Evolutionary conservation across 2,113 vertebrate genomes (phyloP), one percentile per base, ranked within the genome.

Genomic region (Anhinga rufa): DNA sequence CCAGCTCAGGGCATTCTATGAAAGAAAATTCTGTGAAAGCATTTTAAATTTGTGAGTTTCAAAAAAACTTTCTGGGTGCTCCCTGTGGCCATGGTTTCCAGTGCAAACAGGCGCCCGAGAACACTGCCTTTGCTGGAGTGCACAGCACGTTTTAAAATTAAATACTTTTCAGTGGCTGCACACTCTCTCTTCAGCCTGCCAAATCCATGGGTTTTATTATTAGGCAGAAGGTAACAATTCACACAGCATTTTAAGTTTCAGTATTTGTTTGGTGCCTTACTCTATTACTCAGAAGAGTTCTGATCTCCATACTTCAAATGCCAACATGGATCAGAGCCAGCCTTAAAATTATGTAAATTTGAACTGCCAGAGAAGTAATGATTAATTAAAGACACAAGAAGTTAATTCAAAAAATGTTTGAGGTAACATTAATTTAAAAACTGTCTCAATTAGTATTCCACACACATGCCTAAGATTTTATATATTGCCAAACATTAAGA

Each of bases 371-470:
- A 64, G 77, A 91, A 88, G 72, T 81, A 92, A 93, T 74, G 57
- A 96, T 95, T 92, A 96, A 94, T 83, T 95, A 82, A 94, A 96
- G 66, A 92, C 68, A 72, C 34, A 82, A 66, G 66, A 93, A 93
- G 40, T 46, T 48, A 69, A 91, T 79, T 93, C n/a, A 88, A 94
- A 95, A 88, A 52, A 78, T 81, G n/a, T 88, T 78, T 72, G 77
- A 95, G 54, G 58, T 42, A 93, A 52, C 49, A 78, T 81, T 81
- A 88, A 72, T 86, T 94, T 88, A 10, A 82, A 75, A 95, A 68
- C 49, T 38, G 34, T 10, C 74, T 81, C 65, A 42, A 48, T 95
- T 85, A 86, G 42, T 57, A 93, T 93, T 86, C 69, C 46, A 86
- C 34, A 75, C 51, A 48, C 36, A 32, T 29, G 31, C 44, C 48